Evolutionary conservation across 1,140 invertebrate genomes (phyloP).

Genomic region (Drosophila chauvacae): DNA sequence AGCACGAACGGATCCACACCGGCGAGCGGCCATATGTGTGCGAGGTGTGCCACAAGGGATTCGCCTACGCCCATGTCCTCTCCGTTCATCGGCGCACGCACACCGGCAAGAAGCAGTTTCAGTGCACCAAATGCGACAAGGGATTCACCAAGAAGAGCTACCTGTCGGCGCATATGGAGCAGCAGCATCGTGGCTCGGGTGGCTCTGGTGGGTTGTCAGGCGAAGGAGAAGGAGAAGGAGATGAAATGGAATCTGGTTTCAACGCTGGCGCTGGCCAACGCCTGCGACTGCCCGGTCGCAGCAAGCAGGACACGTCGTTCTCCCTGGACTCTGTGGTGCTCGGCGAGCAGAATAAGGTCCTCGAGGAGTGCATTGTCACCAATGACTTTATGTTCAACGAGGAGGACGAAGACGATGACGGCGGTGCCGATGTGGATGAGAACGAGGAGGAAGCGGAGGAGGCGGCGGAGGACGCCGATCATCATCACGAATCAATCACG

Average conservation of each 20-base stretch:
- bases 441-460: conserved; percentile 24
- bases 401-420: conserved; percentile 30
- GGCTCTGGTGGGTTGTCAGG: not conserved
- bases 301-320: conserved; percentile 1
- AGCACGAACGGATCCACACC: conserved; percentile 90
- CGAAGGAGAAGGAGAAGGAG: not conserved
- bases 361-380: conserved; percentile 75
- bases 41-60: conserved; percentile 89
- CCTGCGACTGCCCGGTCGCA: conserved; percentile 22
- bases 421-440: not conserved
- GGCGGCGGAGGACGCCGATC: conserved; percentile 33
- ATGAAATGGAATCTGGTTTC: not conserved
- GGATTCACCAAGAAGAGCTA: conserved; percentile 83
- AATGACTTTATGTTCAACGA: conserved; percentile 77
- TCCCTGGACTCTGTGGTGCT: conserved; percentile 35
- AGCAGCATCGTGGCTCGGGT: conserved; percentile 58
- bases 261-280: not conserved
- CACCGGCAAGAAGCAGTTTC: conserved; percentile 88
- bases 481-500: conserved; percentile 18
- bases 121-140: conserved; percentile 76
- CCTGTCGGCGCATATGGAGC: conserved; percentile 73
- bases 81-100: conserved; percentile 87
- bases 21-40: conserved; percentile 91
- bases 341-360: conserved; percentile 56
- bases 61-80: conserved; percentile 88